phyloP scores from a whole-genome alignment of 2,888 invertebrate species.

The Azorinus chamasolen region DNA sequence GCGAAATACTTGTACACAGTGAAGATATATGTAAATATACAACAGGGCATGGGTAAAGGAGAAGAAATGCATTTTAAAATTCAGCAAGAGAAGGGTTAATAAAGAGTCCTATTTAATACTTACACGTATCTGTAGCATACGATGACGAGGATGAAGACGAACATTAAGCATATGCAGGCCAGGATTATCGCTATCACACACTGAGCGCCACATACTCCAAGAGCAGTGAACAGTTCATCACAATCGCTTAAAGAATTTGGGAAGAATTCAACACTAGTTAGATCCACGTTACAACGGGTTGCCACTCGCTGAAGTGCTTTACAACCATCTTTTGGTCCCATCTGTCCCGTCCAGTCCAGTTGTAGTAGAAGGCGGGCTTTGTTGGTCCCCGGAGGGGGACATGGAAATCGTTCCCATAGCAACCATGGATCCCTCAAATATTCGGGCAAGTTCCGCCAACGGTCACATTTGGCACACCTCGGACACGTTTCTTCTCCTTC shows the following conservation, averaged over 20 bases:
- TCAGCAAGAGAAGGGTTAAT: too few relatives aligned
- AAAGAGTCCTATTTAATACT: too few relatives aligned
- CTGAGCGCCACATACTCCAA: slow-evolving; percentile 59
- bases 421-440: slow-evolving; percentile 56
- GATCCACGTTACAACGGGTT: slow-evolving; percentile 57
- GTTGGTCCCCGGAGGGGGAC: slow-evolving; percentile 59
- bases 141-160: slow-evolving; percentile 57
- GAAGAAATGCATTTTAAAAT: too few relatives aligned
- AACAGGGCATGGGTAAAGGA: too few relatives aligned
- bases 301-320: slow-evolving; percentile 57
- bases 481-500: slow-evolving; percentile 51
- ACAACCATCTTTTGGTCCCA: slow-evolving; percentile 54
- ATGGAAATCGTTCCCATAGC: slow-evolving; percentile 63
- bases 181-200: slow-evolving; percentile 64
- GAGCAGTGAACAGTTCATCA: slow-evolving; percentile 49
- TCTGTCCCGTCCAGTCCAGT: slow-evolving; percentile 61
- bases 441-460: slow-evolving; percentile 57
- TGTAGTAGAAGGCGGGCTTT: slow-evolving; percentile 51
- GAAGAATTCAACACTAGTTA: slow-evolving; percentile 37
- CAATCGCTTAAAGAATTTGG: slow-evolving; percentile 44
- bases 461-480: slow-evolving; percentile 61
- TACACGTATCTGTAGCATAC: slow-evolving; percentile 65
- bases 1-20: too few relatives aligned
- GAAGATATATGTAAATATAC: too few relatives aligned
- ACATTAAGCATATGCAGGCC: slow-evolving; percentile 58